Evolutionary conservation across 1,140 invertebrate genomes (phyloP).

Genomic region (Penaeus vannamei): DNA sequence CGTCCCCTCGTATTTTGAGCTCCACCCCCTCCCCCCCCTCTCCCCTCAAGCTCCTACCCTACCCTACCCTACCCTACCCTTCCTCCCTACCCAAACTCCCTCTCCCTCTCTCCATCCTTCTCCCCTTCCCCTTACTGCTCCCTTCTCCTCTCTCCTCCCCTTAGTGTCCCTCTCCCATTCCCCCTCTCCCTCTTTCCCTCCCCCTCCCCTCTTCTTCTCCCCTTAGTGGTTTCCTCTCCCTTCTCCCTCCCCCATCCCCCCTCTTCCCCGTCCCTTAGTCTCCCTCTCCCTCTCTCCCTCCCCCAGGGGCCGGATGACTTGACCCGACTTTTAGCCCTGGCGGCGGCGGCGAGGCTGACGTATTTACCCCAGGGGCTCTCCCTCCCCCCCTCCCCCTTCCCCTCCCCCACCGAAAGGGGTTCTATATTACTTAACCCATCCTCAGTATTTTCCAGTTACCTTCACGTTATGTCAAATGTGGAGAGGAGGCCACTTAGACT

Average conservation of each 20-base stretch:
- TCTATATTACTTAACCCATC: slow-evolving; percentile 56
- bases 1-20: slow-evolving; percentile 55
- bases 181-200: background rate
- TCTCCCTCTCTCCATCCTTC: background rate
- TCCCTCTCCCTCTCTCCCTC: too few relatives aligned
- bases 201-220: background rate
- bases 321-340: too few relatives aligned
- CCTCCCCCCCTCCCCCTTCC: too few relatives aligned
- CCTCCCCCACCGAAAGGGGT: too few relatives aligned
- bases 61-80: background rate
- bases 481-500: slow-evolving; percentile 40
- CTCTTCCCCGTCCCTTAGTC: background rate
- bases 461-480: slow-evolving; percentile 44
- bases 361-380: too few relatives aligned
- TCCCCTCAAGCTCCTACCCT: background rate
- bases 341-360: too few relatives aligned
- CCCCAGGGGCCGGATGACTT: too few relatives aligned
- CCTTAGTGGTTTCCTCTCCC: too few relatives aligned
- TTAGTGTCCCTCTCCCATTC: background rate
- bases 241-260: slow-evolving; percentile 14
- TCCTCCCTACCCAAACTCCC: background rate
- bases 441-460: slow-evolving; percentile 56
- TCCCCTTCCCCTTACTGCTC: background rate
- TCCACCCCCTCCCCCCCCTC: background rate
- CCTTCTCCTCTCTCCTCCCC: background rate